Evolutionary conservation across 2,888 invertebrate species (phyloP).

Genomic region (Linyphia triangularis): DNA sequence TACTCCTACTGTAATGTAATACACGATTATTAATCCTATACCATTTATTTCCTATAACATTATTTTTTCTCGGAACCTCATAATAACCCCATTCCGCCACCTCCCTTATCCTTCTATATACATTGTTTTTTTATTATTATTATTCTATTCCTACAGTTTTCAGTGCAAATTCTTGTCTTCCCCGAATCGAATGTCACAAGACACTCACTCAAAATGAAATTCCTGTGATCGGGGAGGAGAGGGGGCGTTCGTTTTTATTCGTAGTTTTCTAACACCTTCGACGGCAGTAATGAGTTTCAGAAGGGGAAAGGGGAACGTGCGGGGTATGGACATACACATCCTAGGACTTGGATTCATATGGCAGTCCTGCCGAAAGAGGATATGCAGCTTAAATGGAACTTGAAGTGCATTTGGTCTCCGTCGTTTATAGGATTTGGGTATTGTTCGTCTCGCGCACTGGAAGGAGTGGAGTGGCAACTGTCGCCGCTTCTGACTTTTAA

Average conservation of each 20-base stretch:
- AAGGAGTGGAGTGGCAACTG: neutral
- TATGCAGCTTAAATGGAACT: neutral
- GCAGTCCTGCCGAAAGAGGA: neutral
- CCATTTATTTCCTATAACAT: too few species aligned
- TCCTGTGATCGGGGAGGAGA: constrained; percentile 13
- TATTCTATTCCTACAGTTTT: neutral
- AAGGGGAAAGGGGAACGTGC: too few species aligned
- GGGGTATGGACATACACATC: neutral
- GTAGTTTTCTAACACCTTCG: neutral
- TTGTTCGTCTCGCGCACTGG: neutral
- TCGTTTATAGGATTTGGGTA: neutral
- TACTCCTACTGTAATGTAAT: too few species aligned
- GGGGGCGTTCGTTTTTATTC: constrained; percentile 27
- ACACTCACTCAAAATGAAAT: constrained; percentile 49
- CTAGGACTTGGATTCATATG: neutral
- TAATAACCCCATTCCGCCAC: neutral
- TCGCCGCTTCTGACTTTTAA: too few species aligned
- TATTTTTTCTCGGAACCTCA: neutral
- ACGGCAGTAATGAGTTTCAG: constrained; percentile 1
- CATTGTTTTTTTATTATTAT: neutral
- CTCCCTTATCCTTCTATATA: neutral
- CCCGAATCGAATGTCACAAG: constrained; percentile 38
- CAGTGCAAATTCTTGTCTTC: constrained; percentile 5
- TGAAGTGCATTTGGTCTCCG: neutral
- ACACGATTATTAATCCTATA: too few species aligned